phyloP scores from a whole-genome alignment of 2,888 invertebrate genomes.

The Atrina japonica region DNA sequence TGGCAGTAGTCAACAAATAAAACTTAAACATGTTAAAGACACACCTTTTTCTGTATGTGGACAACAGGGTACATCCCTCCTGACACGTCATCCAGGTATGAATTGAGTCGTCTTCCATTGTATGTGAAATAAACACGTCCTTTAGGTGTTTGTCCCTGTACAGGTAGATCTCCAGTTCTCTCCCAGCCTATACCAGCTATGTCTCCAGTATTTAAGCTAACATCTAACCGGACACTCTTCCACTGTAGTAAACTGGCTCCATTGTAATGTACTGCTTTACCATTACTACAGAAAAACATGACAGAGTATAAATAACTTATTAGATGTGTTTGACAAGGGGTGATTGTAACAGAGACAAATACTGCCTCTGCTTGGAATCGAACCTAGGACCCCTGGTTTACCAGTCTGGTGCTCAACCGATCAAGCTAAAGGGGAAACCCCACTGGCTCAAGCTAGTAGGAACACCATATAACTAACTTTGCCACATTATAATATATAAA shows the following conservation, averaged over 20 bases:
- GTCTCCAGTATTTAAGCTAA: conserved; percentile 76
- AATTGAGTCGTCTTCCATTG: conserved; percentile 76
- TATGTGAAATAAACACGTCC: conserved; percentile 80
- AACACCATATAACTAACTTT: no score
- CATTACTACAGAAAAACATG: conserved; percentile 73
- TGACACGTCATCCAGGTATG: conserved; percentile 78
- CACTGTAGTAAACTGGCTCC: conserved; percentile 80
- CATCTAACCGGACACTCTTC: conserved; percentile 79
- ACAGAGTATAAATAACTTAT: no score
- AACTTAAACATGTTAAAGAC: background rate
- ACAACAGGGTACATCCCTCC: conserved; percentile 79
- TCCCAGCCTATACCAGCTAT: conserved; percentile 80
- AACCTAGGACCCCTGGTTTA: no score
- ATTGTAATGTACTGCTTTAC: conserved; percentile 81
- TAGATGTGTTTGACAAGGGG: no score
- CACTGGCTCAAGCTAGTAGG: no score
- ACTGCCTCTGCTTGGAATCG: no score
- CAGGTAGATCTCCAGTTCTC: conserved; percentile 67
- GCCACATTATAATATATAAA: no score
- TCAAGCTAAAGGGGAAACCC: no score
- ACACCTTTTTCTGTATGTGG: conserved; percentile 80
- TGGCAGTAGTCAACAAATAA: conserved; percentile 17
- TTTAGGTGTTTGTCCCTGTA: conserved; percentile 67
- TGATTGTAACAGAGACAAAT: no score
- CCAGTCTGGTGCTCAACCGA: no score